Conservation (phyloP, 2,113 vertebrate genomes). For the Equus przewalskii region DNA sequence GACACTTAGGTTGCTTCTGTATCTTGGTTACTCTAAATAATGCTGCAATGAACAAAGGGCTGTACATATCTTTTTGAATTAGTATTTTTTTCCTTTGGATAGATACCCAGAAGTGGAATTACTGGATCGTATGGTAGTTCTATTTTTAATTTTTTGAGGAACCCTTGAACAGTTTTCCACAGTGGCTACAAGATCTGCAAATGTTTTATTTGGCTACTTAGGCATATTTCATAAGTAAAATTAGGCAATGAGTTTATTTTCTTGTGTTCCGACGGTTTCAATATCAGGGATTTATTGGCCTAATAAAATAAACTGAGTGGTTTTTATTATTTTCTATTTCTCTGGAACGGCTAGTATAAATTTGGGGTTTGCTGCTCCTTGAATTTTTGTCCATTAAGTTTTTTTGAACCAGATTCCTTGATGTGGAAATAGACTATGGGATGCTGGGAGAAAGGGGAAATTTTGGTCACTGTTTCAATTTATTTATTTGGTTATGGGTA, state of each 20-base stretch:
- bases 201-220: conserved; percentile 15
- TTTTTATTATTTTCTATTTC: background rate
- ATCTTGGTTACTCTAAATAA: too few species aligned
- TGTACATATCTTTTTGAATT: too few species aligned
- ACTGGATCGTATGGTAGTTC: too few species aligned
- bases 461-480: background rate
- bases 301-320: background rate
- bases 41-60: too few species aligned
- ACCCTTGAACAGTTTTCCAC: too few species aligned
- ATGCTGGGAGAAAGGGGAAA: background rate
- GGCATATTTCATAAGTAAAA: background rate
- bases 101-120: too few species aligned
- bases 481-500: background rate
- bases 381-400: background rate
- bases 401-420: background rate
- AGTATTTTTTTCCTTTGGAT: too few species aligned
- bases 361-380: background rate
- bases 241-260: background rate
- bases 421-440: background rate
- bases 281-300: background rate
- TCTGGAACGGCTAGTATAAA: background rate
- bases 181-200: background rate
- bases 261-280: background rate
- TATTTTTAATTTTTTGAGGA: too few species aligned
- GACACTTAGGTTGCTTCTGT: too few species aligned